phyloP scores from a whole-genome alignment of 2,113 vertebrate species.

The Thalassarche chlororhynchos region DNA sequence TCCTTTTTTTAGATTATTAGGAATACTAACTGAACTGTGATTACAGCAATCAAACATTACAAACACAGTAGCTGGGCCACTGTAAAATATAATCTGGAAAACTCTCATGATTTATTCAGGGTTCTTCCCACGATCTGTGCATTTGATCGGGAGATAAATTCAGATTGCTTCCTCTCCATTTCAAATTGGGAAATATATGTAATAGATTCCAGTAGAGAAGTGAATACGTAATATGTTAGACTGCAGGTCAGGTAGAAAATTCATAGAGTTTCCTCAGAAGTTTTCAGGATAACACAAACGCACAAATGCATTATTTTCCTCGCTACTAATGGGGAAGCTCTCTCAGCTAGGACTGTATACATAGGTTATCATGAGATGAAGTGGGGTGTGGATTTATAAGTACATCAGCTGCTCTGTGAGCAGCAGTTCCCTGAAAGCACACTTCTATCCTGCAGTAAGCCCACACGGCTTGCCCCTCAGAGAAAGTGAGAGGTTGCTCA shows the following conservation, averaged over 20 bases:
- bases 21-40: not conserved
- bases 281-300: not conserved
- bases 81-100: not conserved
- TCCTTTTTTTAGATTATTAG: not conserved
- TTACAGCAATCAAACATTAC: not conserved
- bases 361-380: not conserved
- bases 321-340: not conserved
- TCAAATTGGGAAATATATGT: not conserved
- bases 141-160: conserved; percentile 7
- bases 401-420: not conserved
- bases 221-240: not conserved
- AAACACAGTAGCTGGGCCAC: not conserved
- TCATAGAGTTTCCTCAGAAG: not conserved
- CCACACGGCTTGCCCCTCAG: accelerated
- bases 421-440: not conserved
- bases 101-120: conserved; percentile 21
- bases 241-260: not conserved
- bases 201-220: not conserved
- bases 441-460: not conserved
- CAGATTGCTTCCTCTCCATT: not conserved
- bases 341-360: not conserved
- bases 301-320: not conserved
- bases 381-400: not conserved
- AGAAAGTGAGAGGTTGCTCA: not conserved
- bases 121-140: not conserved